These are phyloP conservation scores for Halictus ligatus DNA, from an alignment of 2,888 invertebrate genomes.

Conservation along the genomic window DNA sequence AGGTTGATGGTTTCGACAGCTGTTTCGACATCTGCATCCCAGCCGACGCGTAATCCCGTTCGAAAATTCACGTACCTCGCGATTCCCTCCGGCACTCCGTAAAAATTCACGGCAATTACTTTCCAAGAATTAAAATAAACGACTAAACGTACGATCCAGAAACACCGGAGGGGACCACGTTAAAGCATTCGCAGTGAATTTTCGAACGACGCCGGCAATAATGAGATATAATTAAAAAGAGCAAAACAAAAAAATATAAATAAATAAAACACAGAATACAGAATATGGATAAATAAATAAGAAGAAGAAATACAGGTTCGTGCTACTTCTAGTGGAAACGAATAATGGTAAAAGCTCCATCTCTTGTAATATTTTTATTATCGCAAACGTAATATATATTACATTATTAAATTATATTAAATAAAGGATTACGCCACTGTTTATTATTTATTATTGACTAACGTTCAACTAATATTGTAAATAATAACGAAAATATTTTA, in stretches of 20 bases:
- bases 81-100: constrained; percentile 6
- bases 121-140: not conserved
- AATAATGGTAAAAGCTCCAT: constrained; percentile 81
- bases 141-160: not conserved
- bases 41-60: constrained; percentile 63
- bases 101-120: not conserved
- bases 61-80: constrained; percentile 53
- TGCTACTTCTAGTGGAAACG: constrained; percentile 73
- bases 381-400: constrained; percentile 80
- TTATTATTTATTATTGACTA: constrained; percentile 84
- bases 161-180: constrained; percentile 13
- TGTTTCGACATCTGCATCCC: constrained; percentile 71
- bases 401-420: constrained; percentile 77
- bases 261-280: not conserved
- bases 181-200: constrained; percentile 34
- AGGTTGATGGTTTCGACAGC: constrained; percentile 74
- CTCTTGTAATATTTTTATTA: constrained; percentile 84
- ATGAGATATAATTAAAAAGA: constrained; percentile 33
- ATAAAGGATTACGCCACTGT: constrained; percentile 82
- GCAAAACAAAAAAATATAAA: not conserved
- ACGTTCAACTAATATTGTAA: constrained; percentile 84
- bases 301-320: constrained; percentile 55
- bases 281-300: constrained; percentile 13
- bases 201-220: constrained; percentile 61
- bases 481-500: constrained; percentile 84